Conservation (phyloP, 2,113 vertebrate species). For the Sitta europaea region DNA sequence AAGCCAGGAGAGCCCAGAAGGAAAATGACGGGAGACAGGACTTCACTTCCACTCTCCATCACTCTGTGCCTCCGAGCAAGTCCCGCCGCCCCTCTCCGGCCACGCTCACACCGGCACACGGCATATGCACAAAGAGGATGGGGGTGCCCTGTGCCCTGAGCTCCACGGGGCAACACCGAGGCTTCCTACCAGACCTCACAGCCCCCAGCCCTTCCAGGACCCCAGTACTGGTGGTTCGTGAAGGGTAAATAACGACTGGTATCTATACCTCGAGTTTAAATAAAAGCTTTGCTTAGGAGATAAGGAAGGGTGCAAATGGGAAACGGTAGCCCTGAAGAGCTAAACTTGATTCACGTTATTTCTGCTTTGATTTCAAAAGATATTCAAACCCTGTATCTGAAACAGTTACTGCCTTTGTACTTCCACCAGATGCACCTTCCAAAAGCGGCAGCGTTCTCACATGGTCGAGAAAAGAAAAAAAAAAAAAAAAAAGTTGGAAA, state of each 20-base stretch:
- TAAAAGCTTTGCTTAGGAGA: not conserved
- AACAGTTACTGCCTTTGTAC: not conserved
- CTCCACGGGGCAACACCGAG: not conserved
- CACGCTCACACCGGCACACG: rapidly evolving
- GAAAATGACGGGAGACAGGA: not conserved
- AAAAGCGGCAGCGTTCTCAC: rapidly evolving
- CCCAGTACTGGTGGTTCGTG: rapidly evolving
- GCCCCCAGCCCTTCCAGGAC: not conserved
- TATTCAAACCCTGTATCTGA: not conserved
- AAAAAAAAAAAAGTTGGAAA: not conserved
- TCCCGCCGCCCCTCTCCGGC: not conserved
- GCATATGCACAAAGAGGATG: not conserved
- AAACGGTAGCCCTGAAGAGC: not conserved
- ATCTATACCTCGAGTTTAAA: not conserved
- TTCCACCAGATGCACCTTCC: not conserved
- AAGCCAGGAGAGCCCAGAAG: not conserved
- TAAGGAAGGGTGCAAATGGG: not conserved
- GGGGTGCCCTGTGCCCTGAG: rapidly evolving
- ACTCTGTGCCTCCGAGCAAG: not conserved
- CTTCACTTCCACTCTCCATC: not conserved
- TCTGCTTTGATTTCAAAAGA: not conserved
- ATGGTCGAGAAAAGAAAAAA: not conserved
- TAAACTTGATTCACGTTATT: not conserved
- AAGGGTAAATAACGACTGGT: not conserved
- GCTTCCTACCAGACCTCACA: not conserved